Evolutionary conservation across 2,797 vertebrate genomes (phyloP).

Genomic region (Gobionotothen gibberifrons): DNA sequence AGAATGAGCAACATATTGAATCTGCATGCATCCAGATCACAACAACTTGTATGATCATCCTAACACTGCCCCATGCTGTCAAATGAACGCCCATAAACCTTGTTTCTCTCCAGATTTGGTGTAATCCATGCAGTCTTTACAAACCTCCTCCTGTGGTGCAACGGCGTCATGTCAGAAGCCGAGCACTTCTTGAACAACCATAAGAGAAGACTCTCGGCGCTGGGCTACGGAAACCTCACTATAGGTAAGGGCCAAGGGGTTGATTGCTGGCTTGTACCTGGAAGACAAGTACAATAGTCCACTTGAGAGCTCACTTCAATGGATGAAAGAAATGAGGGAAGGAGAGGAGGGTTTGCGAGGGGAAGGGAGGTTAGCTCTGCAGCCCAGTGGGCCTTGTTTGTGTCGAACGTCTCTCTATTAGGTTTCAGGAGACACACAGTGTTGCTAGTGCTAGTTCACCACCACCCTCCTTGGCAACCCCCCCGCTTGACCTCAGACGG

Average conservation of each 20-base stretch:
- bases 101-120: conserved; percentile 88
- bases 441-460: conserved; percentile 54
- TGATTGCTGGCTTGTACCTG: conserved; percentile 73
- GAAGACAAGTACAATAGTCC: conserved; percentile 75
- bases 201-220: conserved; percentile 86
- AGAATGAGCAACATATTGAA: neutral
- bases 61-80: neutral
- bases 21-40: neutral
- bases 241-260: conserved; percentile 86
- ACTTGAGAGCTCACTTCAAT: conserved; percentile 72
- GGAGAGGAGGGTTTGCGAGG: conserved; percentile 49
- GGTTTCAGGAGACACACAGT: conserved; percentile 77
- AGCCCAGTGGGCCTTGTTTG: conserved; percentile 71
- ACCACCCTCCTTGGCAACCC: conserved; percentile 69
- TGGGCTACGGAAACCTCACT: conserved; percentile 90
- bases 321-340: conserved; percentile 67
- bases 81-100: neutral
- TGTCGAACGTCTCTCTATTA: conserved; percentile 75
- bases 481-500: conserved; percentile 76
- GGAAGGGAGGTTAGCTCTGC: conserved; percentile 61
- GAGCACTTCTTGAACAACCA: conserved; percentile 94
- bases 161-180: conserved; percentile 93
- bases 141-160: conserved; percentile 96
- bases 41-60: neutral
- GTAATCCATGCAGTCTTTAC: conserved; percentile 98